These are phyloP conservation scores for Calvadosia cruxmelitensis DNA, from an alignment of 30 jellyfish, hydroid and myxozoan species.

Conservation along the genomic window DNA sequence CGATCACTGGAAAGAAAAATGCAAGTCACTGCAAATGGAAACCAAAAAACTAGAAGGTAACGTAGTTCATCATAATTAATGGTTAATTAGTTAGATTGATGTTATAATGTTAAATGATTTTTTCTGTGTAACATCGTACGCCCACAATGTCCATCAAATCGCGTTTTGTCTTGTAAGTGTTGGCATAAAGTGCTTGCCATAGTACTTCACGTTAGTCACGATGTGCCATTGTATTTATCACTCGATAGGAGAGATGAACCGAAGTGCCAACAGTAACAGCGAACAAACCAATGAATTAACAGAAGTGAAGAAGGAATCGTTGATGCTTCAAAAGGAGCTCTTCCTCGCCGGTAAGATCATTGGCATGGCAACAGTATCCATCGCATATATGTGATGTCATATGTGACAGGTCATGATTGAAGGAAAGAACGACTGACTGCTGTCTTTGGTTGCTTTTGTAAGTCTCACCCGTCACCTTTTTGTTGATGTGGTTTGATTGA, in stretches of 20 bases:
- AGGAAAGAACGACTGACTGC: not conserved
- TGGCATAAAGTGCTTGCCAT: not conserved
- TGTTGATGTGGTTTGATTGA: not conserved
- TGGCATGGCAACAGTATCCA: too few species aligned
- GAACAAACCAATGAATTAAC: slow-evolving; percentile 52
- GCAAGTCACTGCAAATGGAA: slow-evolving; percentile 39
- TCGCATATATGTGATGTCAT: too few species aligned
- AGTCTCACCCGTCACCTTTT: not conserved
- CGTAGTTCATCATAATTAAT: too few species aligned
- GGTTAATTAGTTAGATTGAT: too few species aligned
- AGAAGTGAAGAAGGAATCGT: slow-evolving; percentile 62
- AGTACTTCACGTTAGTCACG: not conserved
- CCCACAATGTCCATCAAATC: not conserved
- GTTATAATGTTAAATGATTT: too few species aligned
- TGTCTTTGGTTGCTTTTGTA: not conserved
- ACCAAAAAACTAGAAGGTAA: slow-evolving; percentile 53
- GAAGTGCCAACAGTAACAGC: slow-evolving; percentile 31
- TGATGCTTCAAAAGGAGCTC: slow-evolving; percentile 66
- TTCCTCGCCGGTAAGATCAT: slow-evolving; percentile 60
- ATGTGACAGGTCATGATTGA: not conserved
- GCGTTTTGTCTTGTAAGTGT: not conserved
- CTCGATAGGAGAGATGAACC: slow-evolving; percentile 35
- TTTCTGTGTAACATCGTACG: not conserved
- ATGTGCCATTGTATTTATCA: not conserved
- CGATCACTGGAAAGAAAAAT: slow-evolving; percentile 67